A percentile compares a stretch with the other conserved stretches of the same genome.
These are phyloP conservation scores for Trinectes maculatus DNA, from an alignment of 2,113 vertebrate genomes.

Conservation along the genomic window DNA sequence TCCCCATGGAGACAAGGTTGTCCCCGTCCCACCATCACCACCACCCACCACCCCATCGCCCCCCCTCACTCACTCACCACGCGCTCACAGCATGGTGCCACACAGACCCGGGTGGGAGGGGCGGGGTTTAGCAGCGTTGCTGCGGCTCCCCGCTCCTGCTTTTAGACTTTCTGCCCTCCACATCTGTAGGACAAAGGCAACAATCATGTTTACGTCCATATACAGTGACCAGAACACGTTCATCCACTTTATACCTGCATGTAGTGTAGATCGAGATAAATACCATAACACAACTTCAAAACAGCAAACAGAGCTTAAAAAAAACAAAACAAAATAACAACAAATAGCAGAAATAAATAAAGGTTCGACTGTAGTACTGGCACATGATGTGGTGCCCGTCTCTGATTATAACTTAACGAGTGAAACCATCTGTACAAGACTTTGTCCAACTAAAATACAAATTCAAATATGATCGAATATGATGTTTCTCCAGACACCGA, in stretches of 20 bases:
- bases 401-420: conserved; percentile 70
- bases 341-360: conserved; percentile 76
- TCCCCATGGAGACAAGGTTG: conserved; percentile 70
- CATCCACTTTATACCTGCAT: conserved; percentile 18
- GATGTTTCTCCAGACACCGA: conserved; percentile 18
- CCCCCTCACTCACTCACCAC: conserved; percentile 89
- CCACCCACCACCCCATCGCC: conserved; percentile 8
- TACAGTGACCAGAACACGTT: conserved; percentile 14
- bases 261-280: conserved; percentile 40
- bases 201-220: conserved; percentile 84
- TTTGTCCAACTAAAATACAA: conserved; percentile 28
- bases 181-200: conserved; percentile 99
- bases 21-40: not conserved
- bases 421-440: conserved; percentile 59
- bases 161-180: conserved; percentile 98
- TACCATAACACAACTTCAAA: conserved; percentile 42
- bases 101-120: conserved; percentile 68
- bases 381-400: conserved; percentile 60
- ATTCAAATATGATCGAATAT: conserved; percentile 8
- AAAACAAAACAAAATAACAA: conserved; percentile 22
- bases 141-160: conserved; percentile 93
- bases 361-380: conserved; percentile 23
- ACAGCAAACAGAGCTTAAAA: conserved; percentile 14
- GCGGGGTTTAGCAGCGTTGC: conserved; percentile 92
- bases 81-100: conserved; percentile 89